Percentiles rank a stretch among this genome's conserved stretches.
phyloP scores from a whole-genome alignment of 2,888 invertebrate species.

The Lycia hirtaria region DNA sequence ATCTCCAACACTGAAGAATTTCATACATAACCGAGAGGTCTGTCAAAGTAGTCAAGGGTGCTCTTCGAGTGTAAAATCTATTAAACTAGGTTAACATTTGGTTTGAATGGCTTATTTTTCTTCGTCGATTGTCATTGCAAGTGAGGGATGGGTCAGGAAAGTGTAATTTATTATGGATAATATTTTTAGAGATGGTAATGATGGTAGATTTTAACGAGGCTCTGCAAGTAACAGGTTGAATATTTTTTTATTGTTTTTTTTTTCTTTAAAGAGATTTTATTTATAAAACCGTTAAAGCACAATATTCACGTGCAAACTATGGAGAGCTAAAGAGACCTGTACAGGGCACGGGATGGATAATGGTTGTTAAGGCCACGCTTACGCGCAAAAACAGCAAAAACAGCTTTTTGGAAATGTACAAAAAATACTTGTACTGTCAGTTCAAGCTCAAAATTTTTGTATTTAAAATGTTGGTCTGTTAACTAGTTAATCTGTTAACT shows the following conservation, averaged over 20 bases:
- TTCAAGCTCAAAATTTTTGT: too few relatives aligned
- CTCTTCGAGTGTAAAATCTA: conserved; percentile 59
- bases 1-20: conserved; percentile 37
- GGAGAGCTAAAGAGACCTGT: too few relatives aligned
- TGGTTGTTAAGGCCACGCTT: too few relatives aligned
- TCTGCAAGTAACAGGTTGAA: conserved; percentile 2
- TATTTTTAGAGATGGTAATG: conserved; percentile 11
- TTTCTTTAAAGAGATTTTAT: not conserved
- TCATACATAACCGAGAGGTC: conserved; percentile 39
- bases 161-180: conserved; percentile 37
- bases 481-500: too few relatives aligned
- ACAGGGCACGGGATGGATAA: too few relatives aligned
- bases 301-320: too few relatives aligned
- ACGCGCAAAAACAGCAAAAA: too few relatives aligned
- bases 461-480: too few relatives aligned
- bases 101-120: conserved; percentile 63
- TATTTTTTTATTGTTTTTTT: not conserved
- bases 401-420: too few relatives aligned
- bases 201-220: conserved; percentile 3
- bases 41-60: conserved; percentile 47
- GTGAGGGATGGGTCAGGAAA: conserved; percentile 42
- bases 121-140: conserved; percentile 48
- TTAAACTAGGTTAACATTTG: conserved; percentile 62
- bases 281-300: too few relatives aligned
- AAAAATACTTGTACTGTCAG: too few relatives aligned